Evolutionary conservation across 2,888 invertebrate species (phyloP), one percentile per base, ranked within the genome.

Genomic region (Lutraria lutraria): DNA sequence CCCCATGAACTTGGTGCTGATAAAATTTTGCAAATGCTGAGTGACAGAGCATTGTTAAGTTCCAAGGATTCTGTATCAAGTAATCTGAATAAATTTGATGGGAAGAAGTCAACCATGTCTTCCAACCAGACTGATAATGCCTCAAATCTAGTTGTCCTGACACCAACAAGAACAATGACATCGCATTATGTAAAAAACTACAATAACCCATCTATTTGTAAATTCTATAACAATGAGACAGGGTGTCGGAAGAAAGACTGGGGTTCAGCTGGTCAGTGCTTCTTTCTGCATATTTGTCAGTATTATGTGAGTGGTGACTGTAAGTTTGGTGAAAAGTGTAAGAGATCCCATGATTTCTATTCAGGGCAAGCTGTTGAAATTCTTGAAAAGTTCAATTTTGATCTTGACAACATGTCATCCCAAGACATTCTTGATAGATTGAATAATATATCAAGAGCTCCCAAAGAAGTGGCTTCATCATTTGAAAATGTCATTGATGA

Each of bases 271-370:
- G 90, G 90, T 25, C 86, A 83, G 52, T 92, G 92, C 83, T 83
- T 85, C 56, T 92, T 92, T 29, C 80, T 92, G 8, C 92, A 92
- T 87, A 85, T 92, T n/a, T 92, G 92, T 88, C 89, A 92, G 53
- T 80, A 88, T 83, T 92, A 76, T 80, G 90, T 92, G 16, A 86
- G 43, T 29, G 88, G 89, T 68, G 83, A 89, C 15, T 92, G 92
- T 84, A 88, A 90, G n/a, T 86, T 88, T 63, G 88, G 86, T 29
- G 86, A 86, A 13, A 92, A 85, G 43, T 92, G 92, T 85, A 92
- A 92, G 76, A 53, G 92, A 31, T 88, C 92, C 31, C 92, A 92
- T 88, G 90, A 89, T 54, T 81, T 92, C 12, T 88, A 86, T 53
- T 76, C 87, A 12, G 92, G 92, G 25, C 89, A 90, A 43, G 82